Base-by-base conservation (phyloP, 1,140 invertebrate species). In the Magallana angulata region DNA sequence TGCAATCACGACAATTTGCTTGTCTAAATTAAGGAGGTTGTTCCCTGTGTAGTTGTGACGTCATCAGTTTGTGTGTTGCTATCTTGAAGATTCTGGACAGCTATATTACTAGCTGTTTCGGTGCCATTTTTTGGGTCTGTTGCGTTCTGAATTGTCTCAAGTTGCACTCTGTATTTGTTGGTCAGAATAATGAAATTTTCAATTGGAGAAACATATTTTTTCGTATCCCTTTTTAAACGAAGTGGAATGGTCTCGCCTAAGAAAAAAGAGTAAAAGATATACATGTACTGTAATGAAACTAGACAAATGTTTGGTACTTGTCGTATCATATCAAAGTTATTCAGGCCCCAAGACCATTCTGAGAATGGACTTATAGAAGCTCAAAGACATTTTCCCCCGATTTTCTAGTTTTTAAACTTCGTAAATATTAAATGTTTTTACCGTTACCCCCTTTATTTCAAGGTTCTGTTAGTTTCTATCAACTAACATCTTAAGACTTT, bases 111-210 rank as follows among this genome's bases (percentile, higher is more conserved):
- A 24, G 64, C 9, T 24, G 18, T 24, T 71, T 71, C 64, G 7
- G 64, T 18, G 11, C 18, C 11, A 8, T 24, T 24, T 24, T 9
- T 30, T 24, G 18, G 64, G 24, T 71, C 64, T 7, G 64, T 71
- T 0, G 64, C 11, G 24, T 18, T 71, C 2, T 71, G 9, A 11
- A 11, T 24, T 24, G 18, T 7, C 18, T 64, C 30, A 30, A 11
- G 9, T 24, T 71, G 64, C 7, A 71, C 64, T 30, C 64, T 71
- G 64, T 71, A 71, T 71, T 71, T 71, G 11, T 71, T 18, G 64
- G 64, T 71, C 24, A 71, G 18, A 7, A 71, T 3, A 11, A 71
- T 18, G 64, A 71, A 71, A 71, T 71, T 18, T 30, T 71, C 18
- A 18, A 71, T 30, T 24, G 64, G 64, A 11, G 64, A 71, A 4